Evolutionary conservation across 2,113 vertebrate genomes (phyloP).

Genomic region (Axis porcinus): DNA sequence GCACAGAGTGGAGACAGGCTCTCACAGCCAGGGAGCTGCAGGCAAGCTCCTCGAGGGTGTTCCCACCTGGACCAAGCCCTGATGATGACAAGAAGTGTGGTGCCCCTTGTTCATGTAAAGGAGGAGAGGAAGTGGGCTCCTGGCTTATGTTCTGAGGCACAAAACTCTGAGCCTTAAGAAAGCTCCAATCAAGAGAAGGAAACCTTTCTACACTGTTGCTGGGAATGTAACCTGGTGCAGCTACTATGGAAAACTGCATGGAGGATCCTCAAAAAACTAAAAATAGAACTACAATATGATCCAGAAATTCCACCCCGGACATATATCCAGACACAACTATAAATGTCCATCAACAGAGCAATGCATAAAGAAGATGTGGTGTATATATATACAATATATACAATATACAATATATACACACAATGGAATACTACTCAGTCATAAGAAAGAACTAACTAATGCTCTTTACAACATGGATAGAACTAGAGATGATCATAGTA

Average conservation of each 20-base stretch:
- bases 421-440: no score
- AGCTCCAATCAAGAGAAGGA: neutral
- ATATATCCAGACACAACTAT: neutral
- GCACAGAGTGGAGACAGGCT: no score
- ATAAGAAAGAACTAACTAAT: no score
- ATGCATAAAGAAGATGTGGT: neutral
- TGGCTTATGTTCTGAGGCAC: neutral
- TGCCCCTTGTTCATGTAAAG: neutral
- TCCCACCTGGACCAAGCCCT: neutral
- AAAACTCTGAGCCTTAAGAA: neutral
- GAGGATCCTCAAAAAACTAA: neutral
- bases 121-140: fast-evolving
- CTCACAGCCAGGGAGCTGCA: neutral
- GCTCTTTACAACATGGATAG: no score
- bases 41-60: fast-evolving
- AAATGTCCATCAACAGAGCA: neutral
- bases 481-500: no score
- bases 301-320: neutral
- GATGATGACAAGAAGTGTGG: fast-evolving
- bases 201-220: neutral
- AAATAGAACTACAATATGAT: neutral
- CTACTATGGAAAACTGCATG: neutral
- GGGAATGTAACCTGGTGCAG: neutral
- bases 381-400: neutral
- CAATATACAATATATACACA: no score